Base-by-base conservation (phyloP, 2,888 invertebrate species). In the Gibbula magus region DNA sequence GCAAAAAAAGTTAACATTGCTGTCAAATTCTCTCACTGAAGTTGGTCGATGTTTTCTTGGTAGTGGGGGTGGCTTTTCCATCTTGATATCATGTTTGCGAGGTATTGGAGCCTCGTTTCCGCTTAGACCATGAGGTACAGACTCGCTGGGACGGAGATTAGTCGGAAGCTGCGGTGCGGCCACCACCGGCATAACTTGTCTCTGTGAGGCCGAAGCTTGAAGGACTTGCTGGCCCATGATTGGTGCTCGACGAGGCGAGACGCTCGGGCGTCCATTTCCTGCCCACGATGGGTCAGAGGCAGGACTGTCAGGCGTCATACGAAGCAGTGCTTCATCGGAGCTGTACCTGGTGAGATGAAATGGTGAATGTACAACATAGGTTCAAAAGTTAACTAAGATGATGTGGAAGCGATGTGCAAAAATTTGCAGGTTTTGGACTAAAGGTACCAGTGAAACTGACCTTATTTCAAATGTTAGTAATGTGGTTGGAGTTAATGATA, bases 141-240 rank as follows among this genome's bases (percentile, higher is more conserved):
- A 61, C 32, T 78, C 78, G 8, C 53, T 66, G 13, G 67, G 61
- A 39, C 70, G 67, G 25, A 70, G n/a, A 22, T n/a, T 70, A 10
- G 53, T 25, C 4, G 52, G 29, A 70, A 61, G 61, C 16, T 75
- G 52, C 51, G 74, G 29, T 39, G 76, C 54, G 7, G 79, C n/a
- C 1, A 80, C 80, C 2, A 81, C 82, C 4, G 86, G 87, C 22
- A 83, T 81, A n/a, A 84, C 84, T 52, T 81, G 81, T 25, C 78
- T 80, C 16, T 80, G 82, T 35, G 79, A 78, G 35, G 61, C 75
- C 0, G 78, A 79, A 22, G 79, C 82, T 25, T 82, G 82, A 20
- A 85, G 79, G 54, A 86, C 86, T 0, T 85, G 86, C 83, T 89
- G 89, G 4, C 89, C 89, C 88, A 89, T 86, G 25, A 84, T 82